Evolutionary conservation across 2,888 invertebrate species (phyloP).

Genomic region (Zaprionus obscuricornis): DNA sequence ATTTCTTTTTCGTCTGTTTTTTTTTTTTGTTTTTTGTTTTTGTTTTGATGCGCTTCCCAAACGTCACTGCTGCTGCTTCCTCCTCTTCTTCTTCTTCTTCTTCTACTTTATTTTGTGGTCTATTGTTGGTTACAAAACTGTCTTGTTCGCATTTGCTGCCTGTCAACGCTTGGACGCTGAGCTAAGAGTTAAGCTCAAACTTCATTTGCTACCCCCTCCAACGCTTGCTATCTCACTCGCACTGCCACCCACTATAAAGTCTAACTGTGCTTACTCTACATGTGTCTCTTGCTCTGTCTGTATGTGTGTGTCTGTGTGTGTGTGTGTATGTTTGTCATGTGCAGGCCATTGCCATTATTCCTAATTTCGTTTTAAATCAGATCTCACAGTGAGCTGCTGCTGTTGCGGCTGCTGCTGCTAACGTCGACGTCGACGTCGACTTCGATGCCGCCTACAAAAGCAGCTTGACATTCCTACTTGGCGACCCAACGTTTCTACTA

Average conservation of each 20-base stretch:
- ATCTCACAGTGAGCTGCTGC: conserved; percentile 57
- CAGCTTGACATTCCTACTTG: conserved; percentile 52
- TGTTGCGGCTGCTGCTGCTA: conserved; percentile 14
- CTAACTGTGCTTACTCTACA: conserved; percentile 43
- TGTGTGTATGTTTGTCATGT: conserved; percentile 67
- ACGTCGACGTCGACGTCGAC: conserved; percentile 30
- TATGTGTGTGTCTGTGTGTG: conserved; percentile 29
- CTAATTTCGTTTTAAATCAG: conserved; percentile 81
- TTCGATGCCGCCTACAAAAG: conserved; percentile 59
- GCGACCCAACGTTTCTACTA: conserved; percentile 7
- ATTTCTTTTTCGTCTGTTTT: conserved; percentile 51
- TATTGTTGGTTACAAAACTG: conserved; percentile 61
- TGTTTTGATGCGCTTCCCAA: no score
- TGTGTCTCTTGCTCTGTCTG: conserved; percentile 10
- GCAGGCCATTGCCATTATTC: conserved; percentile 79
- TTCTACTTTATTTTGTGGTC: conserved; percentile 17
- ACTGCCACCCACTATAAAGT: neutral
- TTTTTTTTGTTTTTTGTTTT: neutral
- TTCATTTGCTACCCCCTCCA: conserved; percentile 1
- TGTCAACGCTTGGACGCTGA: conserved; percentile 64
- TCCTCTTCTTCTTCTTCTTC: conserved; percentile 13
- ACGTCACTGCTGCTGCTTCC: neutral
- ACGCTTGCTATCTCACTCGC: neutral
- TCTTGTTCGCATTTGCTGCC: conserved; percentile 75
- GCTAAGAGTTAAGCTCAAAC: no score